These are phyloP conservation scores for Oithona nana DNA, from an alignment of 2,888 invertebrate species.

Conservation along the genomic window DNA sequence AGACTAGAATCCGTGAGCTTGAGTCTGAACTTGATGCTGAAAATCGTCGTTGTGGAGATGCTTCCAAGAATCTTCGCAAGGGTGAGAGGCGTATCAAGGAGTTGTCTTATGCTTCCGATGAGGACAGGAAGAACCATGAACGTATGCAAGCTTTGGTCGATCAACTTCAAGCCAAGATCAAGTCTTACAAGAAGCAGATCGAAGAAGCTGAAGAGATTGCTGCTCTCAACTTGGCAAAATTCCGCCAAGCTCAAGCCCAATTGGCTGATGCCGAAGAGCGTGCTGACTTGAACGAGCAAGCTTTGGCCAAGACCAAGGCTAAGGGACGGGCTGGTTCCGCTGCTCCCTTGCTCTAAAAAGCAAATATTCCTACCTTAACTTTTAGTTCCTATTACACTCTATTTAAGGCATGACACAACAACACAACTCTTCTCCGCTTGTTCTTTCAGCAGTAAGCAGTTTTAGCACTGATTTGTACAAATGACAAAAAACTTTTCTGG, in stretches of 20 bases:
- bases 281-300: conserved; percentile 87
- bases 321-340: conserved; percentile 30
- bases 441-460: too few species aligned
- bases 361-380: too few species aligned
- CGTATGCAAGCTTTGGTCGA: conserved; percentile 36
- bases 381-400: too few species aligned
- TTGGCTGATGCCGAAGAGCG: conserved; percentile 90
- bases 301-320: conserved; percentile 89
- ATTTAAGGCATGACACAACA: too few species aligned
- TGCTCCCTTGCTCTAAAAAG: conserved; percentile 34
- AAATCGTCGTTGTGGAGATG: conserved; percentile 35
- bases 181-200: conserved; percentile 51
- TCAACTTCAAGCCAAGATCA: conserved; percentile 48
- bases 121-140: conserved; percentile 38
- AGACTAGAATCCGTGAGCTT: conserved; percentile 29
- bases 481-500: too few species aligned
- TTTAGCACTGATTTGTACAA: too few species aligned
- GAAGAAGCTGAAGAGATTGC: conserved; percentile 68
- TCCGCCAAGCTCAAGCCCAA: conserved; percentile 85
- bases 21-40: conserved; percentile 36
- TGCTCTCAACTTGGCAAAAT: conserved; percentile 92
- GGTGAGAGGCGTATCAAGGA: conserved; percentile 36
- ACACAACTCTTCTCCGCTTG: too few species aligned
- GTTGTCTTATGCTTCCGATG: conserved; percentile 29
- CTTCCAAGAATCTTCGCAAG: conserved; percentile 35